These are phyloP conservation scores for Melanaphis sacchari DNA, from an alignment of 1,140 invertebrate species.

Conservation along the genomic window DNA sequence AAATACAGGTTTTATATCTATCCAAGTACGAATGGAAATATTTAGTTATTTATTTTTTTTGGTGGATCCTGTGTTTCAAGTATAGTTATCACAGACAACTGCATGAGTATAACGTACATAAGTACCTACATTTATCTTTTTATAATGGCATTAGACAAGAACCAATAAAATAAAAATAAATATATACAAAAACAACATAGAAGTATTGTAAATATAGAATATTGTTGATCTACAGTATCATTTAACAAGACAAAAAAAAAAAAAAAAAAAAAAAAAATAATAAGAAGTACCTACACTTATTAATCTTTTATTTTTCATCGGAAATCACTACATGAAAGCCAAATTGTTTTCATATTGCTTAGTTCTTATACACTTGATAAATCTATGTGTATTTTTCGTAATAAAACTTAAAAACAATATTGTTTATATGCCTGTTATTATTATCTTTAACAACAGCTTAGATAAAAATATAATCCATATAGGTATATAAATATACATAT, in stretches of 20 bases:
- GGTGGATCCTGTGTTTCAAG: not conserved
- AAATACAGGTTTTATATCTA: slow-evolving; percentile 2
- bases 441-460: not conserved
- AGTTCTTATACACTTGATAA: no score
- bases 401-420: not conserved
- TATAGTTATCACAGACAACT: not conserved
- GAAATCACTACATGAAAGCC: no score
- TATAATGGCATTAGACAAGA: not conserved
- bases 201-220: not conserved
- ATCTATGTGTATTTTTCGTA: no score
- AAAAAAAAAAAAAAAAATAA: not conserved
- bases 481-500: no score
- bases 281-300: not conserved
- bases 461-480: not conserved
- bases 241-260: not conserved
- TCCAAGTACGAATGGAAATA: not conserved
- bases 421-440: not conserved
- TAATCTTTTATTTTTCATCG: no score
- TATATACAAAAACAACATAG: not conserved
- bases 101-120: not conserved
- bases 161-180: not conserved
- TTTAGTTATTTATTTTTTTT: not conserved
- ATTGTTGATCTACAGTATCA: not conserved
- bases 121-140: not conserved
- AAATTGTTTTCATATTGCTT: no score